Base-by-base conservation (phyloP, 2,888 invertebrate genomes). In the Hylaea fasciaria region DNA sequence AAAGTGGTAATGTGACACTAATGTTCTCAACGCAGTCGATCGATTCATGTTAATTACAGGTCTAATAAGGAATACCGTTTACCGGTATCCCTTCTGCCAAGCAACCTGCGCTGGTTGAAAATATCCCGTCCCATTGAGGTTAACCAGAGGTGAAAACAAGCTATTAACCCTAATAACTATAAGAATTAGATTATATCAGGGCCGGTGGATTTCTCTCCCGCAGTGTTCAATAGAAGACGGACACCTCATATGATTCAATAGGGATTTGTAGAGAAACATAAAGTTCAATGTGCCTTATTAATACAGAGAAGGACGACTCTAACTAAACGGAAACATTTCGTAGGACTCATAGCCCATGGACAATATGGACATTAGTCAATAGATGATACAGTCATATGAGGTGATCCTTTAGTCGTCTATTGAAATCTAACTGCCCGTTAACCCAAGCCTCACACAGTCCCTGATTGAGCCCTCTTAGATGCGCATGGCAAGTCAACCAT, bases 51-150 rank as follows among this genome's bases (percentile, higher is more conserved):
- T 82, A 79, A 77, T 90, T 90, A 57, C 90, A 91, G 91, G 88
- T 78, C 81, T 72, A 82, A 81, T 85, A 87, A 86, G 81, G 83
- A 86, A 74, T 86, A 83, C 82, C 84, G 87, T 72, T 74, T 89
- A 76, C 90, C 90, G 46, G 87, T 91, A 76, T 90, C 91, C 62
- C 86, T 91, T 84, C 80, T 91, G 77, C 91, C 91, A 67, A 77
- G 77, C 72, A 89, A 87, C 73, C 82, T 89, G 76, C 80, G 82
- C 72, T 88, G 85, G 86, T 86, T 89, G 83, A 87, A 82, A 86
- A 68, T 83, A 69, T 76, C 78, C 64, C 74, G 74, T 64, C 73
- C 78, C 57, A 75, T 74, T 65, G 78, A 79, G 65, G 71, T 76
- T 65, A 74, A 79, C 66, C 71, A 80, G 83, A 91, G 90, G 91